Percentiles rank a stretch among this genome's conserved stretches.
phyloP scores from a whole-genome alignment of 2,888 invertebrate genomes.

The Apocheima hispidaria region DNA sequence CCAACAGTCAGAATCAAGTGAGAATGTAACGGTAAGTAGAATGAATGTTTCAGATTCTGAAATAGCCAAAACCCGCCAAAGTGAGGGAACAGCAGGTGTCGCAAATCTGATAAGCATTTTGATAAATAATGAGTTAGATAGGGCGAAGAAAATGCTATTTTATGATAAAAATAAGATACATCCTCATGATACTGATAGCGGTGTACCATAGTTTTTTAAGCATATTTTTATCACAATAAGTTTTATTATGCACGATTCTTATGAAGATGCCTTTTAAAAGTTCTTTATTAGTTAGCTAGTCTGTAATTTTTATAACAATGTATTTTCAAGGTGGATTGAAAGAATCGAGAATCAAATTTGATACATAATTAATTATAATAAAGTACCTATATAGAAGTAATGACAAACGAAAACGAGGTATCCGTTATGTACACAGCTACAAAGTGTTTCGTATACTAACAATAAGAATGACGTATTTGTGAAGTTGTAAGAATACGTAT shows the following conservation, averaged over 20 bases:
- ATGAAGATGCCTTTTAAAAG: constrained; percentile 17
- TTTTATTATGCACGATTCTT: constrained; percentile 2
- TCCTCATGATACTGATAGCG: constrained; percentile 59
- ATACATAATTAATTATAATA: neutral
- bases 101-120: constrained; percentile 67
- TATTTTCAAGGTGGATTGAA: constrained; percentile 1
- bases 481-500: neutral
- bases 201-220: constrained; percentile 39
- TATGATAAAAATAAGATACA: constrained; percentile 77
- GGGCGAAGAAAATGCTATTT: constrained; percentile 67
- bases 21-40: constrained; percentile 45
- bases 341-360: neutral
- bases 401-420: neutral
- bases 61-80: constrained; percentile 35
- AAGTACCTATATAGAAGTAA: neutral
- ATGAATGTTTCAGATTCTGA: constrained; percentile 45
- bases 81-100: constrained; percentile 53
- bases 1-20: constrained; percentile 34
- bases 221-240: neutral
- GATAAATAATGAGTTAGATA: constrained; percentile 70
- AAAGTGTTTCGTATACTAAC: constrained; percentile 3
- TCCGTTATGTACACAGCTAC: constrained; percentile 1
- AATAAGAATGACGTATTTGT: constrained; percentile 11
- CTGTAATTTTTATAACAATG: constrained; percentile 14
- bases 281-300: neutral